Base-by-base conservation (phyloP, 2,888 invertebrate species). In the Cephus rjabovi region DNA sequence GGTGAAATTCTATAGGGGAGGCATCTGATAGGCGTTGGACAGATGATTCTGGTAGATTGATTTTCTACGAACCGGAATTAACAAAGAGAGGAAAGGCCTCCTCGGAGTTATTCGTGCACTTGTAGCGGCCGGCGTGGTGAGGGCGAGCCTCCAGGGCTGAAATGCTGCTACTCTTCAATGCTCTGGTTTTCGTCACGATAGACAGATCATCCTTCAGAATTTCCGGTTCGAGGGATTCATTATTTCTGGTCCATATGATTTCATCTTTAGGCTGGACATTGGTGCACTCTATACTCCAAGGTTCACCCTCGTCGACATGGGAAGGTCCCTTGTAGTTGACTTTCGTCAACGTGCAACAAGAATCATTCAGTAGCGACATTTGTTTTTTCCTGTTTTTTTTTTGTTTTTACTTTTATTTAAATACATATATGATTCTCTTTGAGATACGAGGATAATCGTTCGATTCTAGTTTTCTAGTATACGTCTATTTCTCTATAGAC, bases 231-330 rank as follows among this genome's bases (percentile, higher is more conserved):
- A 90, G 81, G 31, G 85, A 81, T 74, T 86, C 83, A 74, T 88
- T 90, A 78, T 91, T 89, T 79, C 88, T 88, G 78, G 88, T 91
- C 91, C 91, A 91, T 76, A 82, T 84, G 81, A 91, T 86, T 79
- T 73, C 77, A 74, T 87, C 84, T 75, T 82, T 82, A 11, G 82
- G 74, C 74, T 84, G 81, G 76, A 89, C 83, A 31, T 84, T 86
- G 75, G 80, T 85, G 82, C 91, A 91, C 74, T 84, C 85, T 83
- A 91, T 90, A 75, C 79, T 85, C 91, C 91, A 91, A 68, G 87
- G 77, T 75, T 88, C 84, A 74, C 88, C 89, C 81, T 88, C 84
- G 77, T 80, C 84, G 40, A 91, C 86, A 77, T 74, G 73, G 79
- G 79, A 9, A 73, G 85, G 81, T 69, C 89, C 90, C 76, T 76